Conservation (phyloP, 2,113 vertebrate species). For the Narcine bancroftii region DNA sequence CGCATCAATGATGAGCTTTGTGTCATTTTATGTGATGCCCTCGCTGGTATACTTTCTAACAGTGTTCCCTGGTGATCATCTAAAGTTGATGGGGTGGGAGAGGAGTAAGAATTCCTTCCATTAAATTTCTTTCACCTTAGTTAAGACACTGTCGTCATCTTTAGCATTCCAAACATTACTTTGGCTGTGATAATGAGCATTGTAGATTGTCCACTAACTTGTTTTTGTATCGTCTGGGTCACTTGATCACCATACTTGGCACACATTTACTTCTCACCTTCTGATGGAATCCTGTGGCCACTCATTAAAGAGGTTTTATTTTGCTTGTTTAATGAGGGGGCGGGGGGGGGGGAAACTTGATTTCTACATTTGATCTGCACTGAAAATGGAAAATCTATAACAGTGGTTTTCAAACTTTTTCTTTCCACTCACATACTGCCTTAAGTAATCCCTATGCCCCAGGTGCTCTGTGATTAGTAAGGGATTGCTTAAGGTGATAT, state of each 20-base stretch:
- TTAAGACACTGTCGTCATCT: neutral
- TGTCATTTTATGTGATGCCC: neutral
- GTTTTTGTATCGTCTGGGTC: neutral
- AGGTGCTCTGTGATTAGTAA: no score
- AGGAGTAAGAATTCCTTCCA: neutral
- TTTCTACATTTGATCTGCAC: neutral
- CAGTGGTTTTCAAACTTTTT: no score
- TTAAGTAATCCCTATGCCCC: no score
- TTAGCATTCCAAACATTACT: neutral
- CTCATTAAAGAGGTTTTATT: neutral
- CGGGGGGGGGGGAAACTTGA: neutral
- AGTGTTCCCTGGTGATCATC: neutral
- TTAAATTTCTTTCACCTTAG: neutral
- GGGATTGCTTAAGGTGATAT: no score
- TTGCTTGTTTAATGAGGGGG: neutral
- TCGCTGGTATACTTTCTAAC: neutral
- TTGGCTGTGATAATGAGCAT: neutral
- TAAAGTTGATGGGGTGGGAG: neutral
- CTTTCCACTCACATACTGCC: no score
- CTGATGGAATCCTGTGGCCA: neutral
- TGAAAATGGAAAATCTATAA: neutral
- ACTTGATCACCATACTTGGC: neutral
- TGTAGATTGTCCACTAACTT: neutral
- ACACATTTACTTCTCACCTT: neutral
- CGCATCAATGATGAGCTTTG: neutral